Percentiles rank a stretch among this genome's conserved stretches.
Evolutionary conservation across 2,113 vertebrate species (phyloP).

Genomic region (Isurus oxyrinchus): DNA sequence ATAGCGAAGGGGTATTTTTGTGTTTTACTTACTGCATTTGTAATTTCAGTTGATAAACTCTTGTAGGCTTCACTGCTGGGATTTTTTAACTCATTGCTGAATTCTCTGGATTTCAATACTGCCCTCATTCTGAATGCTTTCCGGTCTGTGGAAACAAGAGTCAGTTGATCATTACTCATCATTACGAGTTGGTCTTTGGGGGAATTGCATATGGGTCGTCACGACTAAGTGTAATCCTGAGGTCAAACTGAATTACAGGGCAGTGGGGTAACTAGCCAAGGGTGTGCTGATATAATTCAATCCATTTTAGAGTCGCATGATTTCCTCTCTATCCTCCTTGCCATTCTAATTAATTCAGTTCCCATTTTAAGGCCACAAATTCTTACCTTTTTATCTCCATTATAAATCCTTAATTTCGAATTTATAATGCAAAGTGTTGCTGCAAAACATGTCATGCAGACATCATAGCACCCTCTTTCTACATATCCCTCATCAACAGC

Average conservation of each 20-base stretch:
- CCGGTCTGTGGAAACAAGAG: neutral
- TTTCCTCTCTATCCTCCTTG: neutral
- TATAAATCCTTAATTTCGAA: too few relatives aligned
- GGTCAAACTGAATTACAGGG: neutral
- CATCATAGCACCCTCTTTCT: too few relatives aligned
- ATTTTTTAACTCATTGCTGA: neutral
- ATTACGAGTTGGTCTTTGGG: too few relatives aligned
- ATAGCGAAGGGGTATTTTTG: neutral
- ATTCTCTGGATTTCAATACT: neutral
- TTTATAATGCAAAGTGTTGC: too few relatives aligned
- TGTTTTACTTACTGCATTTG: neutral
- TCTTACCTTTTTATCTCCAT: too few relatives aligned
- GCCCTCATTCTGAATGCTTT: neutral
- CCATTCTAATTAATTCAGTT: too few relatives aligned
- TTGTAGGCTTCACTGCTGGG: neutral
- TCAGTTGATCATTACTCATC: neutral
- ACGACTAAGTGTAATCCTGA: neutral
- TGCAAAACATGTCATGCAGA: too few relatives aligned
- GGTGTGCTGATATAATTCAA: neutral
- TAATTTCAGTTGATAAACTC: neutral
- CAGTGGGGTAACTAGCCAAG: neutral
- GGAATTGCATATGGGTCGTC: too few relatives aligned
- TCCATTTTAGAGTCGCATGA: neutral
- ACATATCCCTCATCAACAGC: too few relatives aligned
- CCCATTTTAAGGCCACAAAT: too few relatives aligned